These are phyloP conservation scores for Vannuccia rotundouncinata DNA, from an alignment of 2,888 invertebrate genomes.

Conservation along the genomic window DNA sequence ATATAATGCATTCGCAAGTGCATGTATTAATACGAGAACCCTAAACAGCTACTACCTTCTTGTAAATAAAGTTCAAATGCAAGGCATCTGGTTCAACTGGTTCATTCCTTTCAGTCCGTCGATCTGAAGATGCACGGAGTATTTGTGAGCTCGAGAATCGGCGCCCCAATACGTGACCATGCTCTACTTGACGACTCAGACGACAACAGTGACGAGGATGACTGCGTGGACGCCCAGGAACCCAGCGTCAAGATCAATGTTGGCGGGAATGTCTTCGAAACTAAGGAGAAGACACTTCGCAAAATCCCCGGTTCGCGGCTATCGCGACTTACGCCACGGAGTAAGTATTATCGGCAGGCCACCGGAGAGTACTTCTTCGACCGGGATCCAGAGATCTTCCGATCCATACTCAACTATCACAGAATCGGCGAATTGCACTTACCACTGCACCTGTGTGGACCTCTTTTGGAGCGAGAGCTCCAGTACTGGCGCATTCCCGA, in stretches of 20 bases:
- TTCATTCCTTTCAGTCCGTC: background rate
- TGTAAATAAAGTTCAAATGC: no score
- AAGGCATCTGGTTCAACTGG: background rate
- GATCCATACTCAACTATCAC: slow-evolving; percentile 32
- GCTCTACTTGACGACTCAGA: background rate
- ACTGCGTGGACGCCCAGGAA: background rate
- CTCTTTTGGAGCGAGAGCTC: slow-evolving; percentile 53
- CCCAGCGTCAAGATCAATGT: slow-evolving; percentile 29
- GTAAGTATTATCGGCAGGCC: background rate
- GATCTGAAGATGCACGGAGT: background rate
- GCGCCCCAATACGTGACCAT: background rate
- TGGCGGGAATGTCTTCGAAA: slow-evolving; percentile 30
- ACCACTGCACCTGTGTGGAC: slow-evolving; percentile 53
- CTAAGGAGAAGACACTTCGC: slow-evolving; percentile 13
- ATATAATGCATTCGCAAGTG: no score
- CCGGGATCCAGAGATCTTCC: slow-evolving; percentile 41
- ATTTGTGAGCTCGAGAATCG: background rate
- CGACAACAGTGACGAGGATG: background rate
- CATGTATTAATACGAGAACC: no score
- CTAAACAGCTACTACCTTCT: no score
- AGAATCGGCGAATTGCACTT: slow-evolving; percentile 48
- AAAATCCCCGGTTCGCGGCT: slow-evolving; percentile 32
- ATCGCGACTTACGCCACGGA: background rate
- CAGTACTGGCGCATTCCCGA: slow-evolving; percentile 51
- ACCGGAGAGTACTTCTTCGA: slow-evolving; percentile 37